Conservation (phyloP, 1,140 invertebrate species). For the Halotydeus destructor region DNA sequence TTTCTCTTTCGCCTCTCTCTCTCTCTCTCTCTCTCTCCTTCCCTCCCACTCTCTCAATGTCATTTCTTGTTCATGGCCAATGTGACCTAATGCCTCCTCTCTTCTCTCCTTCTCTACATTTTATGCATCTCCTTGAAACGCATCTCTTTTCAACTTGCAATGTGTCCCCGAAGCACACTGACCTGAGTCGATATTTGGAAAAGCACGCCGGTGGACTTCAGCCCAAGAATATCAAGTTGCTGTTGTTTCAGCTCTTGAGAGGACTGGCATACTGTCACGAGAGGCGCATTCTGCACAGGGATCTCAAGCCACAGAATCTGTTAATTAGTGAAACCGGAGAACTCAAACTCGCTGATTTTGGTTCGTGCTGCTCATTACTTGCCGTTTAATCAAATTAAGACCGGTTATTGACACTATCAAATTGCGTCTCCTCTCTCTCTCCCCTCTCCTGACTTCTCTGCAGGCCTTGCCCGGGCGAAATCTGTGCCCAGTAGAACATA, state of each 20-base stretch:
- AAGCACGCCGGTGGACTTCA: slow-evolving; percentile 40
- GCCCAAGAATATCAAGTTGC: slow-evolving; percentile 45
- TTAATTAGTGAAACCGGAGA: slow-evolving; percentile 37
- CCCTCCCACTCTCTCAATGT: too few relatives aligned
- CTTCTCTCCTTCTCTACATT: too few relatives aligned
- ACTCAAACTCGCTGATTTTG: slow-evolving; percentile 42
- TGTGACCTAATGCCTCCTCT: too few relatives aligned
- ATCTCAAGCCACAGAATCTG: slow-evolving; percentile 48
- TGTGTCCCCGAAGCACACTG: slow-evolving; percentile 16
- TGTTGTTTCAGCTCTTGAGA: slow-evolving; percentile 43
- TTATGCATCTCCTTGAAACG: too few relatives aligned
- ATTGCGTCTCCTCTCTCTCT: too few relatives aligned
- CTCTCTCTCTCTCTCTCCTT: too few relatives aligned
- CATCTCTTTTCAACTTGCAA: too few relatives aligned
- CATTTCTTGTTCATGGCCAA: too few relatives aligned
- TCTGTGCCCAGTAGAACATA: slow-evolving; percentile 52
- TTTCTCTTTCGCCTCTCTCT: too few relatives aligned
- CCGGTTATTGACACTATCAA: not conserved
- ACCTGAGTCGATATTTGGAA: slow-evolving; percentile 48
- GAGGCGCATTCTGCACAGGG: slow-evolving; percentile 41
- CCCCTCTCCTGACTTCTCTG: too few relatives aligned
- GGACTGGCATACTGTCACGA: slow-evolving; percentile 45
- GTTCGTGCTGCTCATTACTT: slow-evolving; percentile 16
- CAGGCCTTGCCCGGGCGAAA: slow-evolving; percentile 39
- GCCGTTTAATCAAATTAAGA: not conserved